Evolutionary conservation across 2,113 vertebrate genomes (phyloP).

Genomic region (Gasterosteus aculeatus): DNA sequence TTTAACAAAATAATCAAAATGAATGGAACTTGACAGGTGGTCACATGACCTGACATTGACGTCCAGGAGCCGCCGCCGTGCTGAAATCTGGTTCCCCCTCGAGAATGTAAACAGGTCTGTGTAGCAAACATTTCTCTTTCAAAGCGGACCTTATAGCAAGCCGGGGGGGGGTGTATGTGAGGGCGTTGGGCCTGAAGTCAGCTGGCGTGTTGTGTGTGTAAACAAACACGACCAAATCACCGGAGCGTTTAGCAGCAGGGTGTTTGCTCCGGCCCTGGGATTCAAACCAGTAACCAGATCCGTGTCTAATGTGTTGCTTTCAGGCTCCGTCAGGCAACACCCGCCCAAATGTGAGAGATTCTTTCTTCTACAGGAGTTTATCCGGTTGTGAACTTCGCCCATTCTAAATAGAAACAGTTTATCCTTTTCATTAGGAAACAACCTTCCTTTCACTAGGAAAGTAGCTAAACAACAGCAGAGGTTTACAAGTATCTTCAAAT

Average conservation of each 20-base stretch:
- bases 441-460: background rate
- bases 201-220: conserved; percentile 3
- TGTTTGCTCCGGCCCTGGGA: no score
- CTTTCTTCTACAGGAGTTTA: background rate
- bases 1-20: no score
- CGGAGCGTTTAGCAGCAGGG: conserved; percentile 20
- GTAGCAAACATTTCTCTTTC: background rate
- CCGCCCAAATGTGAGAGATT: background rate
- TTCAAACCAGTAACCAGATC: no score
- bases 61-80: background rate
- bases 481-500: no score
- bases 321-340: background rate
- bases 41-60: no score
- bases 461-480: background rate
- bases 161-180: no score
- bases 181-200: conserved; percentile 27
- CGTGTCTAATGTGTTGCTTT: background rate
- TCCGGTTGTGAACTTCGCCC: background rate
- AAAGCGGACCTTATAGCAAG: conserved; percentile 8
- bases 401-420: background rate
- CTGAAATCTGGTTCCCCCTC: conserved; percentile 6
- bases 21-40: no score
- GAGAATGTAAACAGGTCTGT: conserved; percentile 29
- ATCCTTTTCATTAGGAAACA: background rate
- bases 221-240: conserved; percentile 49